These are phyloP conservation scores for Chymomyza costata DNA, from an alignment of 1,140 invertebrate species.

Conservation along the genomic window DNA sequence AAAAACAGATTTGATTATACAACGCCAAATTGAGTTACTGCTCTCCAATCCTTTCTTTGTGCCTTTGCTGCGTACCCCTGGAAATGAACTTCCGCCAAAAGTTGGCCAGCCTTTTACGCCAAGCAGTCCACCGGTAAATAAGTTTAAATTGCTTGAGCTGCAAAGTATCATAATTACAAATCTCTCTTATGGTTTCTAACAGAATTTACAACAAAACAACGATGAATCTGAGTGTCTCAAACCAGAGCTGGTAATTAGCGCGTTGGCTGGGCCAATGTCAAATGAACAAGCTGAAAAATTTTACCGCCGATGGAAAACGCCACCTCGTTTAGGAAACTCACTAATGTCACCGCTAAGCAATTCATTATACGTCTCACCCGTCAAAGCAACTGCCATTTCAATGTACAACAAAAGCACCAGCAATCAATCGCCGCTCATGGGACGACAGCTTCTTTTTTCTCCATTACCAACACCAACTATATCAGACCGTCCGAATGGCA, in stretches of 20 bases:
- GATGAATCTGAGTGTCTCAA: constrained; percentile 78
- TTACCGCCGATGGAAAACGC: constrained; percentile 87
- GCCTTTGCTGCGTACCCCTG: constrained; percentile 85
- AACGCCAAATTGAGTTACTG: constrained; percentile 78
- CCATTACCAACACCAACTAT: constrained; percentile 3
- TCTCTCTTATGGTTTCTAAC: too few relatives aligned
- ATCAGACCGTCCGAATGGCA: constrained; percentile 1
- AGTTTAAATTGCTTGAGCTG: too few relatives aligned
- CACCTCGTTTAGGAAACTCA: constrained; percentile 77
- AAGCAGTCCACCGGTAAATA: constrained; percentile 79
- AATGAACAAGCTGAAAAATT: constrained; percentile 83
- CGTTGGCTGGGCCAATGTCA: constrained; percentile 90
- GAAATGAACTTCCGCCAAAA: constrained; percentile 83
- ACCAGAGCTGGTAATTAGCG: constrained; percentile 84
- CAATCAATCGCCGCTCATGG: background rate
- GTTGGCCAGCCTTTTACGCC: constrained; percentile 86
- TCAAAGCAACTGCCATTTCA: constrained; percentile 35
- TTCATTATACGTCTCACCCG: constrained; percentile 46
- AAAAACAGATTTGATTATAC: constrained; percentile 72
- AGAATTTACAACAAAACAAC: constrained; percentile 77
- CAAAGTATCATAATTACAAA: too few relatives aligned
- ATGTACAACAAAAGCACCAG: constrained; percentile 16
- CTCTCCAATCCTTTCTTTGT: constrained; percentile 88
- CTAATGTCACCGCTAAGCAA: constrained; percentile 37
- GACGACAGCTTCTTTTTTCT: constrained; percentile 25